These are phyloP conservation scores for Mesorhabditis sp. DNA, from an alignment of 2,888 invertebrate genomes.

Conservation along the genomic window DNA sequence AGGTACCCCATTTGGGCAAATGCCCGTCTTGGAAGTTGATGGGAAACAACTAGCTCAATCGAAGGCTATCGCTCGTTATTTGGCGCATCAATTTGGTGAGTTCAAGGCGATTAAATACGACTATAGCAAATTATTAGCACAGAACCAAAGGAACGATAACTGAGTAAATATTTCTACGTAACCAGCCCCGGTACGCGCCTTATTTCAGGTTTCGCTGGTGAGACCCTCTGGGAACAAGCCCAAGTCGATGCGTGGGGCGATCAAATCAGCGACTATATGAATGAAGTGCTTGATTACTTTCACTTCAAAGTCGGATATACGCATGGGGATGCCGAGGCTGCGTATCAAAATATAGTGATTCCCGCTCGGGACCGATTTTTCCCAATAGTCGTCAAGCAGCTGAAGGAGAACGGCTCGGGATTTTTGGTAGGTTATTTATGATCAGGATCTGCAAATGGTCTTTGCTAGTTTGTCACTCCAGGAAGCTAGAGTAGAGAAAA, in stretches of 20 bases:
- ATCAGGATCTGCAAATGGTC: not conserved
- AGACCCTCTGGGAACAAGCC: conserved; percentile 11
- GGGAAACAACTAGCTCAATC: too few species aligned
- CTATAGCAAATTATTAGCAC: too few species aligned
- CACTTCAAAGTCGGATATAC: not conserved
- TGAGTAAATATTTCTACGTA: too few species aligned
- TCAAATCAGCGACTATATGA: conserved; percentile 2
- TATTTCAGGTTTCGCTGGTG: conserved; percentile 8
- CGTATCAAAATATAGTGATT: not conserved
- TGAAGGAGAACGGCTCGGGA: not conserved
- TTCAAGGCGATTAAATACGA: too few species aligned
- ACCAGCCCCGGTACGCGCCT: too few species aligned
- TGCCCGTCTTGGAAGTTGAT: too few species aligned
- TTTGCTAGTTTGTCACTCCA: not conserved
- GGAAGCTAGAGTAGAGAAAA: not conserved
- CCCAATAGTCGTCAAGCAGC: not conserved
- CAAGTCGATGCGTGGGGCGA: conserved; percentile 11
- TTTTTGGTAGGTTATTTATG: not conserved
- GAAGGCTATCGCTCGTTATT: too few species aligned
- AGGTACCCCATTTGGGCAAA: too few species aligned
- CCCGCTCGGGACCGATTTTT: not conserved
- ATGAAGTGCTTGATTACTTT: not conserved
- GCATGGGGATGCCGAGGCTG: not conserved
- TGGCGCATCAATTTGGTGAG: too few species aligned
- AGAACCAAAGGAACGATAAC: too few species aligned